Percentiles rank a stretch among this genome's conserved stretches.
phyloP scores from a whole-genome alignment of 1,140 invertebrate species.

The Calycopis cecrops region DNA sequence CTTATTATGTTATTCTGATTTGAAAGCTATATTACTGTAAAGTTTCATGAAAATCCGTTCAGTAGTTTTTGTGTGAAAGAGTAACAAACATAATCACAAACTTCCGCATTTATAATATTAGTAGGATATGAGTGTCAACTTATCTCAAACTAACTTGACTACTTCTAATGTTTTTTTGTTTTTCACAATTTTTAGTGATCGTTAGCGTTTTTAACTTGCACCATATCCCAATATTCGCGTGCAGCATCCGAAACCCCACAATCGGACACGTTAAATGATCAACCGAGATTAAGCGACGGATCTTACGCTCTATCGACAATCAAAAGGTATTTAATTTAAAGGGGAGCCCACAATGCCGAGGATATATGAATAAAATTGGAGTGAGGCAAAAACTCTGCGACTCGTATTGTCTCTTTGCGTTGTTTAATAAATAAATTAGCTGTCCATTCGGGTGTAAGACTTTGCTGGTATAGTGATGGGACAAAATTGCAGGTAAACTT shows the following conservation, averaged over 20 bases:
- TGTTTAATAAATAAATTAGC: constrained; percentile 43
- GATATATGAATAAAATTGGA: constrained; percentile 36
- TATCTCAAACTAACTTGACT: too few relatives aligned
- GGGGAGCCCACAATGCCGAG: constrained; percentile 32
- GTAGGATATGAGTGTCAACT: too few relatives aligned
- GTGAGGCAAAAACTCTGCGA: constrained; percentile 33
- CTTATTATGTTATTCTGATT: too few relatives aligned
- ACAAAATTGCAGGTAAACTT: not conserved
- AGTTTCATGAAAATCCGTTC: too few relatives aligned
- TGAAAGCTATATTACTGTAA: too few relatives aligned
- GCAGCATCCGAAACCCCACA: constrained; percentile 35
- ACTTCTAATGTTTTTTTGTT: too few relatives aligned
- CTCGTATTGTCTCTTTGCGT: constrained; percentile 32
- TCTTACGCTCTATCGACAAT: constrained; percentile 57
- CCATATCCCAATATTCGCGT: constrained; percentile 27
- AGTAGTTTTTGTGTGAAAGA: too few relatives aligned
- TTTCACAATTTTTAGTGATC: too few relatives aligned
- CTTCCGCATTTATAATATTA: too few relatives aligned
- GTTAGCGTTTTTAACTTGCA: constrained; percentile 22
- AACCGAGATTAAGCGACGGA: constrained; percentile 55
- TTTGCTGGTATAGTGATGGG: constrained; percentile 26
- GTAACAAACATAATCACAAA: too few relatives aligned
- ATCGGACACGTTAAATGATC: constrained; percentile 55
- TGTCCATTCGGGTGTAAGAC: constrained; percentile 24
- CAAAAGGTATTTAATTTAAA: constrained; percentile 47